Percentiles rank a stretch among this genome's conserved stretches.
Conservation (phyloP, 2,113 vertebrate species). For the Catharus minimus region DNA sequence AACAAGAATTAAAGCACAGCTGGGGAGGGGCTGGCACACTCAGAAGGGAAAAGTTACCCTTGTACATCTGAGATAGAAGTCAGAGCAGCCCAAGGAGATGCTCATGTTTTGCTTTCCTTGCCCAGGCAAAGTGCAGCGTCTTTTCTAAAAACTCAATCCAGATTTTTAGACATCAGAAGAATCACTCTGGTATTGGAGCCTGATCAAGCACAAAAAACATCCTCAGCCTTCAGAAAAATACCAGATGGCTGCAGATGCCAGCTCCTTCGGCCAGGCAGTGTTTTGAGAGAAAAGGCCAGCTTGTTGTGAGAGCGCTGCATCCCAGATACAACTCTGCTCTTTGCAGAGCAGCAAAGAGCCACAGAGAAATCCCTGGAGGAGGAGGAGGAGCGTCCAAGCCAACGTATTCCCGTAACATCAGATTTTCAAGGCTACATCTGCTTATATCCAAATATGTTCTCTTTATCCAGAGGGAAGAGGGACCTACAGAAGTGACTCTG, state of each 20-base stretch:
- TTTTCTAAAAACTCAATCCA: slow-evolving; percentile 17
- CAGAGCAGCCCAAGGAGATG: neutral
- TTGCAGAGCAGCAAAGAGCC: neutral
- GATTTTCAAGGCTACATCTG: neutral
- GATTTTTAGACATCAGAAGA: slow-evolving; percentile 29
- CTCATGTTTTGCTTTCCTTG: neutral
- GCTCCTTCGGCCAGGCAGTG: slow-evolving; percentile 12
- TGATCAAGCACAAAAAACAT: slow-evolving; percentile 29
- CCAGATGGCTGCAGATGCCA: slow-evolving; percentile 59
- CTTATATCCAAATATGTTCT: neutral
- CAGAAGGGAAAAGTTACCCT: neutral
- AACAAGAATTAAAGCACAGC: neutral
- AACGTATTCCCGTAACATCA: neutral
- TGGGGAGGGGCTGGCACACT: neutral
- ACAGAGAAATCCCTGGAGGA: neutral
- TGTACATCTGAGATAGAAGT: neutral
- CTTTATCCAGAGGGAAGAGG: neutral
- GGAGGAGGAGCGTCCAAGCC: neutral
- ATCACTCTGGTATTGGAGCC: slow-evolving; percentile 1
- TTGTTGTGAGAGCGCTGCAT: slow-evolving; percentile 3
- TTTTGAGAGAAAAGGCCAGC: slow-evolving; percentile 7
- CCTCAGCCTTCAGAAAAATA: slow-evolving; percentile 19
- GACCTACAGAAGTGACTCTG: slow-evolving; percentile 20
- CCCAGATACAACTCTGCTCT: neutral
- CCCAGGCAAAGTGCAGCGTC: neutral